These are phyloP conservation scores for Tenebrio molitor DNA, from an alignment of 1,140 invertebrate species.

Conservation along the genomic window DNA sequence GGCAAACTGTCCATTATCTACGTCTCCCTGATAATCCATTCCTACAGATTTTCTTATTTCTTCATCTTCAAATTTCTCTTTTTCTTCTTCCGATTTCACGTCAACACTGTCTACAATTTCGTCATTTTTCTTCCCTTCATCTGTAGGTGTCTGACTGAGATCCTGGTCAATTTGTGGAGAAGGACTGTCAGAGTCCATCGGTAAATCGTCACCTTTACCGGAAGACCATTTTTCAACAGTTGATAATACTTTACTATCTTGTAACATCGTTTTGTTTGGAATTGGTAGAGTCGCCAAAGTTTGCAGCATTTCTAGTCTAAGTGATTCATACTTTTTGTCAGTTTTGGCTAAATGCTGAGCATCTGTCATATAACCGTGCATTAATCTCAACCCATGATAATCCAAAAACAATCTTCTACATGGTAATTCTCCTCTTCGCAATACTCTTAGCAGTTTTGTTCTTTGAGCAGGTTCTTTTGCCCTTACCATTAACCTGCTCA, in stretches of 20 bases:
- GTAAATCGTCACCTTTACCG: constrained; percentile 65
- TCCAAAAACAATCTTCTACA: constrained; percentile 92
- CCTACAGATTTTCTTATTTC: constrained; percentile 57
- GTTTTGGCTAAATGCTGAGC: constrained; percentile 58
- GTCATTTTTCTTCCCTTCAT: constrained; percentile 46
- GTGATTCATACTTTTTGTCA: constrained; percentile 57
- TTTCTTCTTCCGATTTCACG: constrained; percentile 30
- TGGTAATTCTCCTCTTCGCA: constrained; percentile 81
- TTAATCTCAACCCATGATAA: constrained; percentile 91
- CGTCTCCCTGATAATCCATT: constrained; percentile 46
- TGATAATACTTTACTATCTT: constrained; percentile 90
- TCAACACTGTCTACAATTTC: constrained; percentile 36
- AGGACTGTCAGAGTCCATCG: constrained; percentile 66
- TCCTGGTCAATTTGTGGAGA: constrained; percentile 60
- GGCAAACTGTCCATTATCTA: constrained; percentile 10
- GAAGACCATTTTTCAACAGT: constrained; percentile 86
- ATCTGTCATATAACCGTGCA: constrained; percentile 91
- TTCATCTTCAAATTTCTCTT: constrained; percentile 48
- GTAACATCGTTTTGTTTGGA: constrained; percentile 92
- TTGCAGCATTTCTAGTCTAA: constrained; percentile 82
- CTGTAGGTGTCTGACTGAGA: constrained; percentile 13
- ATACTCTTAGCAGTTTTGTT: constrained; percentile 77
- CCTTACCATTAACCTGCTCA: constrained; percentile 92
- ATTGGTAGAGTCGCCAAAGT: constrained; percentile 88
- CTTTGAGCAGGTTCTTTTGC: constrained; percentile 85